A percentile compares a stretch with the other conserved stretches of the same genome.
Conservation (phyloP, 2,113 vertebrate species). For the Callipepla californica region DNA sequence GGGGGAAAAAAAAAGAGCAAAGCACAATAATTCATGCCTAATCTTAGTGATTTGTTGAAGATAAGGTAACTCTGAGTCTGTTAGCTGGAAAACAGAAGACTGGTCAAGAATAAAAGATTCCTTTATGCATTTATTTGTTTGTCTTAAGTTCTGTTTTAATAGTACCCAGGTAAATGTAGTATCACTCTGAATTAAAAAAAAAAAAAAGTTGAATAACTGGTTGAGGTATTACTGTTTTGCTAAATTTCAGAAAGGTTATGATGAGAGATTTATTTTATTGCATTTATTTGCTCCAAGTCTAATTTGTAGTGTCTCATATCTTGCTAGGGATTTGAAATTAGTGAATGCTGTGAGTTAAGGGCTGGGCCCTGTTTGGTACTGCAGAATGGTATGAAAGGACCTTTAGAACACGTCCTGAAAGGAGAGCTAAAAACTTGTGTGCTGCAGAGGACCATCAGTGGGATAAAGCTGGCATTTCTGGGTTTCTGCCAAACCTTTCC, state of each 20-base stretch:
- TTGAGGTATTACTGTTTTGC: neutral
- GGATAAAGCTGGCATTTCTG: neutral
- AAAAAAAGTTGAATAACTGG: neutral
- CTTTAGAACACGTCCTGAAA: constrained; percentile 10
- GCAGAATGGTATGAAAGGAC: neutral
- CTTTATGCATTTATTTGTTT: neutral
- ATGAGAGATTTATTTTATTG: neutral
- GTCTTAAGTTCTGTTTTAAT: neutral
- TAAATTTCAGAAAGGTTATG: neutral
- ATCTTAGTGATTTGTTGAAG: neutral
- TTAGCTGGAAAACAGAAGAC: neutral
- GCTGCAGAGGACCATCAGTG: neutral
- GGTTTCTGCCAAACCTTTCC: neutral
- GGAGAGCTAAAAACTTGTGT: neutral
- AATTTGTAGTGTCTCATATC: neutral
- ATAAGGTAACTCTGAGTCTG: neutral
- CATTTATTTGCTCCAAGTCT: neutral
- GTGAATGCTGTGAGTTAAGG: neutral
- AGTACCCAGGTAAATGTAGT: neutral
- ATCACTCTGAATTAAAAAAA: neutral
- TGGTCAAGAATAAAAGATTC: neutral
- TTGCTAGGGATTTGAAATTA: neutral
- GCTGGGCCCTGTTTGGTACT: neutral
- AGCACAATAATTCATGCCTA: neutral
- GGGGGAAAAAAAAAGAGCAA: neutral